Evolutionary conservation across 1,140 invertebrate genomes (phyloP).

Genomic region (Caerostris extrusa): DNA sequence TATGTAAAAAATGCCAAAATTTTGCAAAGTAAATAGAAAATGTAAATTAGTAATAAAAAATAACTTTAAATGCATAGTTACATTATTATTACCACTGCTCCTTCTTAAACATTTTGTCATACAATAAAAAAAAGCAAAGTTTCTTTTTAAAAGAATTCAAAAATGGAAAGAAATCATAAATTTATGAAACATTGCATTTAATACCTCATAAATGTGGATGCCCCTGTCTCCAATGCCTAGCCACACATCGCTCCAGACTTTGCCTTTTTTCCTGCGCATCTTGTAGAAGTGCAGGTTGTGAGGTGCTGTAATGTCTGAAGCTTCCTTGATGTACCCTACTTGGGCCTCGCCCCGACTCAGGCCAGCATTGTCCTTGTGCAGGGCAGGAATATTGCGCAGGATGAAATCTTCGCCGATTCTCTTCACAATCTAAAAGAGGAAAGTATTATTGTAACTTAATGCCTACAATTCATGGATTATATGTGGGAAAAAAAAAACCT

Average conservation of each 20-base stretch:
- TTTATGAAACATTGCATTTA: background rate
- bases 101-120: background rate
- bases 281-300: slow-evolving; percentile 96
- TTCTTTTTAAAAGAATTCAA: background rate
- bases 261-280: slow-evolving; percentile 89
- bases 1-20: no score
- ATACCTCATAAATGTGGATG: slow-evolving; percentile 76
- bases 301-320: slow-evolving; percentile 90
- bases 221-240: slow-evolving; percentile 90
- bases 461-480: no score
- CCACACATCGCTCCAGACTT: slow-evolving; percentile 86
- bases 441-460: background rate
- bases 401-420: slow-evolving; percentile 85
- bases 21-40: no score
- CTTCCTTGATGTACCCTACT: slow-evolving; percentile 92
- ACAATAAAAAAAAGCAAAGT: background rate
- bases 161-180: background rate
- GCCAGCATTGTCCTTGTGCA: slow-evolving; percentile 89
- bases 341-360: slow-evolving; percentile 90
- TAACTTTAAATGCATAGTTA: no score
- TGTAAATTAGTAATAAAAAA: no score
- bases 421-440: slow-evolving; percentile 82
- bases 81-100: no score
- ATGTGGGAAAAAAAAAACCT: no score
- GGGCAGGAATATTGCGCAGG: slow-evolving; percentile 84